Evolutionary conservation across 2,888 invertebrate species (phyloP).

Genomic region (Pammene fasciana): DNA sequence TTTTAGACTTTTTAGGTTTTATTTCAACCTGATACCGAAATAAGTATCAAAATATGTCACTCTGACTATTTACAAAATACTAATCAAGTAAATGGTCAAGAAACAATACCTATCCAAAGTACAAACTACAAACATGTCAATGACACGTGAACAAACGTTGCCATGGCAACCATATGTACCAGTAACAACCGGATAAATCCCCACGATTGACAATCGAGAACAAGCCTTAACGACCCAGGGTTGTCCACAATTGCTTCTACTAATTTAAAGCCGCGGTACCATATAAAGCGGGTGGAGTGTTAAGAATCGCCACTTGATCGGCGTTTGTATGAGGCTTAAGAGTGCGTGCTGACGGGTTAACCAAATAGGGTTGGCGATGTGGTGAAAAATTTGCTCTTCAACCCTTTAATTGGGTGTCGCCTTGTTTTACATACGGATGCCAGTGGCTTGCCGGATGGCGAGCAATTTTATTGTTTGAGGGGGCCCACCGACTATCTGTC

Average conservation of each 20-base stretch:
- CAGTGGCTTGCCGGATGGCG: conserved; percentile 42
- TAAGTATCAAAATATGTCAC: no score
- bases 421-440: conserved; percentile 58
- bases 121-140: not conserved
- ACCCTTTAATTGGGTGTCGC: conserved; percentile 79
- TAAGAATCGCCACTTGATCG: conserved; percentile 79
- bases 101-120: not conserved
- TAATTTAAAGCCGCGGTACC: conserved; percentile 42
- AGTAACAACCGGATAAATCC: conserved; percentile 42
- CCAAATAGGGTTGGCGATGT: conserved; percentile 77
- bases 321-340: conserved; percentile 80
- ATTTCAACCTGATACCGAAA: no score
- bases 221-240: conserved; percentile 39
- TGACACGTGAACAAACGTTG: conserved; percentile 10
- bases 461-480: conserved; percentile 39
- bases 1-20: no score
- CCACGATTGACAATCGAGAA: conserved; percentile 42
- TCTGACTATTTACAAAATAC: no score
- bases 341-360: conserved; percentile 72
- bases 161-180: conserved; percentile 13
- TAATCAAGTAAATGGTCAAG: no score
- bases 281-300: conserved; percentile 69
- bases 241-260: conserved; percentile 43
- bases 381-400: conserved; percentile 81
- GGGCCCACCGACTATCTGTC: no score